phyloP scores from a whole-genome alignment of 1,140 invertebrate species.

The Alviniconcha marisindica region DNA sequence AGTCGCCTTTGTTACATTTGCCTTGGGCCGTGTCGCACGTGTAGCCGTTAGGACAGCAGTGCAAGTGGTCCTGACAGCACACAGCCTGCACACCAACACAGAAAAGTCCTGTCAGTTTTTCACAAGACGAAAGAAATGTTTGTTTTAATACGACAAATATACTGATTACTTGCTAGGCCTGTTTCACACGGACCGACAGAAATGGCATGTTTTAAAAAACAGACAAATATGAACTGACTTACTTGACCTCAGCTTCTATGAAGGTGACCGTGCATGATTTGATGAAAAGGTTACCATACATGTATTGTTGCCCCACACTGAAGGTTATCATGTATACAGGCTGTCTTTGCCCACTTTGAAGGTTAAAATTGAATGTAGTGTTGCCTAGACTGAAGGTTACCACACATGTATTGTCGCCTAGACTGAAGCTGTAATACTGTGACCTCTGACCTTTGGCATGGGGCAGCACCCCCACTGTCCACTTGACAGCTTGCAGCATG shows the following conservation, averaged over 20 bases:
- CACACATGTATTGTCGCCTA: too few species aligned
- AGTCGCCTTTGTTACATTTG: not conserved
- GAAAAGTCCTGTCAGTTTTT: not conserved
- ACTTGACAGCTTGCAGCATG: constrained; percentile 54
- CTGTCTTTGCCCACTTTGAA: too few species aligned
- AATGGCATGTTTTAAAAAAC: too few species aligned
- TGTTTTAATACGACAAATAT: too few species aligned
- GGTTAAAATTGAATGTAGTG: not conserved
- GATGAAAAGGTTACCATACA: too few species aligned
- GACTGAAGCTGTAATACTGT: not conserved
- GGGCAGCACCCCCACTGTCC: constrained; percentile 63
- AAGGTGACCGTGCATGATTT: too few species aligned
- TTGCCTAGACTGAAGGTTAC: not conserved
- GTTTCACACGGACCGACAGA: too few species aligned
- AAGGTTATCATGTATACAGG: too few species aligned
- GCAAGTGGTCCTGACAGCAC: constrained; percentile 57
- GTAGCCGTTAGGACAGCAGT: constrained; percentile 62
- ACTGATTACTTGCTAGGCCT: too few species aligned
- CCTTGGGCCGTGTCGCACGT: constrained; percentile 59
- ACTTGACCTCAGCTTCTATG: too few species aligned
- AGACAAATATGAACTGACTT: too few species aligned
- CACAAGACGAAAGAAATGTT: too few species aligned
- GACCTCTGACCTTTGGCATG: constrained; percentile 17
- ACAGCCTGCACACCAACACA: constrained; percentile 43
- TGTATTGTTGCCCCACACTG: not conserved